Base-by-base conservation (phyloP, 2,888 invertebrate genomes). In the Agrotis clavis region DNA sequence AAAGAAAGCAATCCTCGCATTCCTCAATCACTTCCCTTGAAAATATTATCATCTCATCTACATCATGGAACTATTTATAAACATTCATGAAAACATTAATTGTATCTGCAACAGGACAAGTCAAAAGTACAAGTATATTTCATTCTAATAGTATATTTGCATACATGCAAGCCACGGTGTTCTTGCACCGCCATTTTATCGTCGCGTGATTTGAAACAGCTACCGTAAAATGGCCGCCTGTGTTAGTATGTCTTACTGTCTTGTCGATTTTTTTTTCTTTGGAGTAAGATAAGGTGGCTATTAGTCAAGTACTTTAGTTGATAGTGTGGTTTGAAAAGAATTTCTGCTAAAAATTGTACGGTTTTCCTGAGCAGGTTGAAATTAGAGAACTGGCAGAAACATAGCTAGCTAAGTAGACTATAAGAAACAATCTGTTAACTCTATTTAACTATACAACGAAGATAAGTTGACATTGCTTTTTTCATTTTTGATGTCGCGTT, bases 151-250 rank as follows among this genome's bases (percentile, higher is more conserved):
- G 65, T 59, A 56, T 73, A 84, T 82, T 84, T 81, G 84, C 84
- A 81, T 84, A 81, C 81, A 81, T 79, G 84, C 72, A 62, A 75
- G 67, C 50, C 21, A 70, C n/a, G 60, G 53, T 71, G 71, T 74
- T 61, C 81, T 67, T 61, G 66, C 41, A 54, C 30, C 19, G 68
- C 62, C 62, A 74, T 78, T 73, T 72, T 64, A 88, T 86, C 78
- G 68, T 91, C 74, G 91, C 91, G 91, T 91, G 91, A 89, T 90
- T 83, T 79, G 81, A 83, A 74, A 71, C 82, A 54, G 86, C 90
- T 87, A 83, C 89, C 75, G 60, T 65, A 70, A 74, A 78, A 83
- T 83, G 77, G 67, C 65, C 59, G 71, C 21, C 47, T 57, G 65
- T 35, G 54, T 64, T 50, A 69, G 72, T 72, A 57, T 47, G 35